These are phyloP conservation scores for Platorchestia sp. DNA, from an alignment of 1,140 invertebrate genomes.

Conservation along the genomic window DNA sequence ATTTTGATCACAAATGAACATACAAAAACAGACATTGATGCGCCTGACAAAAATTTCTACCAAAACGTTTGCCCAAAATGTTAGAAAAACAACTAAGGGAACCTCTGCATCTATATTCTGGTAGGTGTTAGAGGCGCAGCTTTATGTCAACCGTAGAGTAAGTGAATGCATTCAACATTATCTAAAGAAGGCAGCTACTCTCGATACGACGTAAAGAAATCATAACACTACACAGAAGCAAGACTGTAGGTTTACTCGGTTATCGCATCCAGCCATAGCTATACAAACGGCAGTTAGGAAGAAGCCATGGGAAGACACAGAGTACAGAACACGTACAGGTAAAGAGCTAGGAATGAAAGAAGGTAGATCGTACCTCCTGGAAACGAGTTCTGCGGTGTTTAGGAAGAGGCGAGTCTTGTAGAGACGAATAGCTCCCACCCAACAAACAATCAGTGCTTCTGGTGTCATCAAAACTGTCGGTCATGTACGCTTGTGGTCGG, in stretches of 20 bases:
- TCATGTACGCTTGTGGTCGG: conserved; percentile 69
- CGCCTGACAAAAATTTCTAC: not conserved
- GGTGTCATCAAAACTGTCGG: conserved; percentile 74
- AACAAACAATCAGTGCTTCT: conserved; percentile 71
- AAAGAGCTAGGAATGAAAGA: conserved; percentile 65
- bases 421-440: conserved; percentile 66
- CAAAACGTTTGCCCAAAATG: not conserved
- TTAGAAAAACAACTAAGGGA: not conserved
- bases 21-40: not conserved
- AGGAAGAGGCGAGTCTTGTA: conserved; percentile 80
- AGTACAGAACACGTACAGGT: conserved; percentile 26
- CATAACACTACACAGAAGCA: conserved; percentile 10
- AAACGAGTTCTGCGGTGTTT: conserved; percentile 89
- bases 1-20: not conserved
- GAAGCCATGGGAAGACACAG: conserved; percentile 21
- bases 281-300: not conserved
- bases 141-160: not conserved
- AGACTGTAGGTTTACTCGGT: not conserved
- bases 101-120: not conserved
- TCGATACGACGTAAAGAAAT: not conserved
- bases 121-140: not conserved
- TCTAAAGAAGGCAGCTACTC: not conserved
- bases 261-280: conserved; percentile 51
- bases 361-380: conserved; percentile 77
- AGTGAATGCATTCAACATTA: not conserved